Conservation (phyloP, 2,888 invertebrate genomes). For the Tholera decimalis region DNA sequence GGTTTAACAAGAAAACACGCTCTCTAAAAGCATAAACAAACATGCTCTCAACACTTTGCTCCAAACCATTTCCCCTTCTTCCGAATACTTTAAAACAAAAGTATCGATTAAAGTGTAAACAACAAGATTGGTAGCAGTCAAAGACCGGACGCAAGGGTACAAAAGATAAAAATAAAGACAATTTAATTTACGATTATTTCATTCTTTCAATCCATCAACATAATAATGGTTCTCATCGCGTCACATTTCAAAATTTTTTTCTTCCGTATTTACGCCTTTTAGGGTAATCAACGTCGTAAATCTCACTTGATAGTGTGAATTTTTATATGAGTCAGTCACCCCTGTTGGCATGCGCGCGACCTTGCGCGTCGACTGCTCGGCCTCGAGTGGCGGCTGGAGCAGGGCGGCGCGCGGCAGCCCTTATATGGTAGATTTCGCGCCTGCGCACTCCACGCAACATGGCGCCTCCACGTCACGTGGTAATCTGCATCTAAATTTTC, state of each 20-base stretch:
- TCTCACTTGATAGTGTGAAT: slow-evolving; percentile 80
- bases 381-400: slow-evolving; percentile 73
- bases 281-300: slow-evolving; percentile 80
- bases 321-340: slow-evolving; percentile 86
- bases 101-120: slow-evolving; percentile 31
- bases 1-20: slow-evolving; percentile 36
- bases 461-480: slow-evolving; percentile 81
- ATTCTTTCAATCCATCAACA: slow-evolving; percentile 69
- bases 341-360: slow-evolving; percentile 70
- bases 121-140: slow-evolving; percentile 53
- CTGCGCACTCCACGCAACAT: slow-evolving; percentile 55
- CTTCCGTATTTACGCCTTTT: slow-evolving; percentile 79
- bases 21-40: slow-evolving; percentile 38
- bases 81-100: slow-evolving; percentile 35
- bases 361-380: slow-evolving; percentile 70
- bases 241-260: slow-evolving; percentile 69
- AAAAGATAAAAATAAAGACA: slow-evolving; percentile 48
- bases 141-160: slow-evolving; percentile 54
- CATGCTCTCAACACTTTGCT: slow-evolving; percentile 30
- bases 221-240: slow-evolving; percentile 60
- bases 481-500: slow-evolving; percentile 78
- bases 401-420: slow-evolving; percentile 76
- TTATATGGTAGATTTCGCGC: slow-evolving; percentile 73
- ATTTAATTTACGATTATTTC: slow-evolving; percentile 59
- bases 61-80: slow-evolving; percentile 31